Evolutionary conservation across 2,113 vertebrate species (phyloP).

Genomic region (Lycocorax pyrrhopterus): DNA sequence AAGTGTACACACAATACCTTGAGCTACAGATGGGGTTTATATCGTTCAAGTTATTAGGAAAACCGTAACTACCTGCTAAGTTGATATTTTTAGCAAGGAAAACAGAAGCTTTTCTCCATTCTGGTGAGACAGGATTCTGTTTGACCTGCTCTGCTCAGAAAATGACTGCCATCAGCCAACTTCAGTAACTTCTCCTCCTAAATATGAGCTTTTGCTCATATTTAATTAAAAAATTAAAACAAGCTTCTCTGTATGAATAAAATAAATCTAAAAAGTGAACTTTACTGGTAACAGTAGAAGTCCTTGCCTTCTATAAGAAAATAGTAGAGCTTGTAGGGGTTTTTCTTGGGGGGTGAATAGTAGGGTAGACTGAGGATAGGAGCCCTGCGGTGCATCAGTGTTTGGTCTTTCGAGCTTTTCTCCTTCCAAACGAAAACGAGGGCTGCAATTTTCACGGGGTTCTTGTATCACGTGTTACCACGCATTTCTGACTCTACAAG

Average conservation of each 20-base stretch:
- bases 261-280: background rate
- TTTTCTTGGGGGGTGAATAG: background rate
- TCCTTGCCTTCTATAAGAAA: background rate
- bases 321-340: background rate
- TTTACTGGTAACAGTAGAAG: background rate
- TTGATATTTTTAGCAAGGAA: conserved; percentile 40
- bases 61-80: conserved; percentile 35
- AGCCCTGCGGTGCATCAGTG: background rate
- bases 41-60: conserved; percentile 42
- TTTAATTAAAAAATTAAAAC: background rate
- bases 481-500: background rate
- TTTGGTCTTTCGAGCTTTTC: background rate
- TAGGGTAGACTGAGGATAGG: background rate
- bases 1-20: conserved; percentile 45
- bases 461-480: background rate
- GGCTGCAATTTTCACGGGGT: background rate
- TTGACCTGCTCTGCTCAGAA: background rate
- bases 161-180: background rate
- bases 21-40: conserved; percentile 24
- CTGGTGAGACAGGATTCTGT: background rate
- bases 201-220: background rate
- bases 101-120: conserved; percentile 14
- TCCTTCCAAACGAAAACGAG: background rate
- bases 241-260: background rate
- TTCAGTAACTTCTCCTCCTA: background rate